These are phyloP conservation scores for Choristoneura fumiferana DNA, from an alignment of 1,140 invertebrate species.

Conservation along the genomic window DNA sequence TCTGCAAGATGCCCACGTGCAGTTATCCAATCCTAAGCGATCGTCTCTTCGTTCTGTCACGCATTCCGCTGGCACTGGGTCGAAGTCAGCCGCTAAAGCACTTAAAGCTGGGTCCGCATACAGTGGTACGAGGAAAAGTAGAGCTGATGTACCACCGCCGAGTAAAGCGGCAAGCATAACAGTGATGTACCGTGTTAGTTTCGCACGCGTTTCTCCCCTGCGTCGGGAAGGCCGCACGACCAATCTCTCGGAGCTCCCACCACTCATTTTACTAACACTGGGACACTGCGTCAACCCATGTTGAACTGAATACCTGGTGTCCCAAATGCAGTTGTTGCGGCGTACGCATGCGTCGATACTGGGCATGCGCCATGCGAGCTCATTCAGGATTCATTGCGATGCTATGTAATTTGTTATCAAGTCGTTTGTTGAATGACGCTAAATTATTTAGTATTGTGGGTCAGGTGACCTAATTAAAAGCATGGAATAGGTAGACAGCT, in stretches of 20 bases:
- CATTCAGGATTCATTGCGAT: background rate
- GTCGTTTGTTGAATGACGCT: background rate
- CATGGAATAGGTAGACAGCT: too few relatives aligned
- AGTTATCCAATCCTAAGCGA: conserved; percentile 87
- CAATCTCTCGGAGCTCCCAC: conserved; percentile 91
- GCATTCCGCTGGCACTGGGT: conserved; percentile 87
- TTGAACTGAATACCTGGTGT: conserved; percentile 40
- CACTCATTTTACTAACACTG: conserved; percentile 81
- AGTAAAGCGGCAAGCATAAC: conserved; percentile 87
- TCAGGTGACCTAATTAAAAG: too few relatives aligned
- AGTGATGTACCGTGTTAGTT: conserved; percentile 88
- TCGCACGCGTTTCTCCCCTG: conserved; percentile 84
- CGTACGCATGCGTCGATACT: conserved; percentile 44
- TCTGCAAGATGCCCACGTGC: conserved; percentile 91
- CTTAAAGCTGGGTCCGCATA: conserved; percentile 95
- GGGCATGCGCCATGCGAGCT: conserved; percentile 34
- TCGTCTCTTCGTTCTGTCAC: conserved; percentile 87
- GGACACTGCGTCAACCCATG: conserved; percentile 68
- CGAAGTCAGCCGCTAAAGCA: conserved; percentile 90
- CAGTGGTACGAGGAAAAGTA: conserved; percentile 92
- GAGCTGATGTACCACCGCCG: conserved; percentile 88
- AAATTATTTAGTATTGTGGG: conserved; percentile 4
- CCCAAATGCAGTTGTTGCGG: conserved; percentile 36
- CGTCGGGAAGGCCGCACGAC: conserved; percentile 82
- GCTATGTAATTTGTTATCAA: conserved; percentile 15